Conservation (phyloP, 2,113 vertebrate species). For the Dicentrarchus labrax region DNA sequence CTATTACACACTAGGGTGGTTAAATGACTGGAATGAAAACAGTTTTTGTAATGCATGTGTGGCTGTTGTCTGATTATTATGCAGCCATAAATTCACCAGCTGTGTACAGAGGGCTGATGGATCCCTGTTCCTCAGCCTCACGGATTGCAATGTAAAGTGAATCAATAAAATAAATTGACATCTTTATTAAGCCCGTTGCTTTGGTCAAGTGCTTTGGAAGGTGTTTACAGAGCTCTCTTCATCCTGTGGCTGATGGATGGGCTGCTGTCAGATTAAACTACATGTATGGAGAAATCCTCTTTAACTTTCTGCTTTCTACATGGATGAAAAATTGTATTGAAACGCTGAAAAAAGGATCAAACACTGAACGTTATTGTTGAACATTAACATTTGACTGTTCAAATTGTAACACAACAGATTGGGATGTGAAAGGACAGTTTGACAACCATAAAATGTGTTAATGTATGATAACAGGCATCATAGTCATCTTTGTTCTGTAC, state of each 20-base stretch:
- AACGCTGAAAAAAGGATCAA: not conserved
- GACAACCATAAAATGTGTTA: conserved; percentile 36
- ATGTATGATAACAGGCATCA: conserved; percentile 8
- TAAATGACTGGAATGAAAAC: conserved; percentile 63
- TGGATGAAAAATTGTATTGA: not conserved
- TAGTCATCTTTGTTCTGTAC: conserved; percentile 8
- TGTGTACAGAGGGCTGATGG: conserved; percentile 39
- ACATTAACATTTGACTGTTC: not conserved
- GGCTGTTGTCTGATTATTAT: conserved; percentile 66
- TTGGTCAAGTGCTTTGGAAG: conserved; percentile 39
- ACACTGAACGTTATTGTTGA: not conserved
- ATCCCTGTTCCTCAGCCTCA: conserved; percentile 32
- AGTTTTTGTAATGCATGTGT: conserved; percentile 56
- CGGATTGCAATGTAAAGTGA: conserved; percentile 53
- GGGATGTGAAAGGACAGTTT: conserved; percentile 32
- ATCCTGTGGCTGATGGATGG: conserved; percentile 44
- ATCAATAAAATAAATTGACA: conserved; percentile 73
- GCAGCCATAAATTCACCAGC: conserved; percentile 59
- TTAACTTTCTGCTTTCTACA: not conserved
- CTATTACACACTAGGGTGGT: conserved; percentile 59
- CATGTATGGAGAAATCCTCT: not conserved
- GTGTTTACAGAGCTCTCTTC: conserved; percentile 48
- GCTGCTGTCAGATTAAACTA: conserved; percentile 15
- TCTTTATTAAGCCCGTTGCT: conserved; percentile 67
- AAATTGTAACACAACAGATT: conserved; percentile 38